Base-by-base conservation (phyloP, 2,888 invertebrate genomes). In the Calameuta idolon region DNA sequence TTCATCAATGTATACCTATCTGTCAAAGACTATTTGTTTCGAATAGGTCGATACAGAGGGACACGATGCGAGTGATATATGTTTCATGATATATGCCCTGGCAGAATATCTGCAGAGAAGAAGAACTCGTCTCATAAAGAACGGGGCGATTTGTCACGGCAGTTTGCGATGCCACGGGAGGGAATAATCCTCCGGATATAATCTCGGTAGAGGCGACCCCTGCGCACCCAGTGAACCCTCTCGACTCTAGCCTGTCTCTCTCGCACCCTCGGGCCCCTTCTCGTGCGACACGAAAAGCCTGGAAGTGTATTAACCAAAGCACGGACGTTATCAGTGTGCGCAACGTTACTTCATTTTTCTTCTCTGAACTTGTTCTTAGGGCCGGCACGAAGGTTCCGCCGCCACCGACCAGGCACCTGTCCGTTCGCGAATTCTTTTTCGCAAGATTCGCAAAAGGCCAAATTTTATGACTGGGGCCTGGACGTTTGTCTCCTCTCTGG, bases 141-240 rank as follows among this genome's bases (percentile, higher is more conserved):
- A 90, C 89, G 87, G 89, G 86, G 87, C 88, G 88, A 90, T 90
- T 90, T 90, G 90, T 90, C 90, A 90, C 88, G 87, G 86, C 85
- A 89, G 88, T 90, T 89, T 89, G 89, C 88, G 88, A 89, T 89
- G 88, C 87, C 87, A 87, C 85, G 83, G 87, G 87, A 87, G 86
- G 86, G 87, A 89, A 88, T 89, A 89, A 90, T 90, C 89, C 89
- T 86, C 89, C 85, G 87, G 86, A 89, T 88, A 88, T 87, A 87
- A 84, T 87, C 85, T 85, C 85, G 83, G 40, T 83, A 81, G 80
- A 81, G 83, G 83, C 77, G 73, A n/a, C 40, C 77, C 76, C 81
- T 81, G 82, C 79, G 79, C 80, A 33, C 30, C 31, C 33, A 12
- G 12, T 69, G 69, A 11, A 33, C 69, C 69, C 31, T 33, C 69